Evolutionary conservation across 2,888 invertebrate species (phyloP).

Genomic region (Stenurella melanura): DNA sequence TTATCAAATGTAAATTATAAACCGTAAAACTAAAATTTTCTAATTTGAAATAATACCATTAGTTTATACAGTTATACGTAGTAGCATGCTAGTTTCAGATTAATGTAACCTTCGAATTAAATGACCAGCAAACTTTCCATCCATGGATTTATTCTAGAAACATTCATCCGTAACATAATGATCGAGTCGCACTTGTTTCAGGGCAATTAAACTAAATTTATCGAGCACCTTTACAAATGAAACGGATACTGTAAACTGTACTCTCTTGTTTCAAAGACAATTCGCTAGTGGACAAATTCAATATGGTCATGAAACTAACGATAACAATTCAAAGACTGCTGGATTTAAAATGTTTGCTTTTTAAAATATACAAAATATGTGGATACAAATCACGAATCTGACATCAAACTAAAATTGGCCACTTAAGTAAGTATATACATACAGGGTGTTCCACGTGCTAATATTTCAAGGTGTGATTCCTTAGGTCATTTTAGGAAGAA

Average conservation of each 20-base stretch:
- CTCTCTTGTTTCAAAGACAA: background rate
- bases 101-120: slow-evolving; percentile 45
- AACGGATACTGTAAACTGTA: background rate
- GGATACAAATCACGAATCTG: no score
- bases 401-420: no score
- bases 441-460: no score
- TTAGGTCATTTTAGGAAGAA: no score
- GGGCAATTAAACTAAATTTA: slow-evolving; percentile 17
- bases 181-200: slow-evolving; percentile 19
- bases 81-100: slow-evolving; percentile 26
- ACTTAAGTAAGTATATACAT: no score
- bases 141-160: slow-evolving; percentile 43
- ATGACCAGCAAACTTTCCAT: slow-evolving; percentile 46
- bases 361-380: no score
- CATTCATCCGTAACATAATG: slow-evolving; percentile 36
- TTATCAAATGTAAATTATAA: background rate
- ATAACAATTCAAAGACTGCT: no score
- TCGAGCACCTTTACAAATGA: background rate
- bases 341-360: no score
- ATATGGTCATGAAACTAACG: background rate
- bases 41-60: background rate
- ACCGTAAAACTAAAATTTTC: background rate
- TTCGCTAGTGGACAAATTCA: background rate
- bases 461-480: no score
- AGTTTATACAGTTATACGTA: background rate